Conservation (phyloP, 2,797 vertebrate species). For the Carapus acus region DNA sequence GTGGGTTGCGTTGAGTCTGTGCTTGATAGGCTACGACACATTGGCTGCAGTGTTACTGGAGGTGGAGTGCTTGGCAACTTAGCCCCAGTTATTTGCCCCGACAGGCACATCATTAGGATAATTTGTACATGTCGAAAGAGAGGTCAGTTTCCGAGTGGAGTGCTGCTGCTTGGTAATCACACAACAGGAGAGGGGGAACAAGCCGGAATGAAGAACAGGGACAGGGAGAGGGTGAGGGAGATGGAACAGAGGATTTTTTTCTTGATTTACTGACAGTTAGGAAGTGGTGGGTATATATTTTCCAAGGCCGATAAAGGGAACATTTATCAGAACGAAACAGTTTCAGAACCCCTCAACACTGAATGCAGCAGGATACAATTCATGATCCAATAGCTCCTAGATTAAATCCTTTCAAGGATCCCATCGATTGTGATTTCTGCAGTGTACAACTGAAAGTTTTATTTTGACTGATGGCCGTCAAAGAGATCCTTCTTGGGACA, state of each 20-base stretch:
- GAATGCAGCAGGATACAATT: not conserved
- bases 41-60: conserved; percentile 46
- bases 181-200: conserved; percentile 36
- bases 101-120: conserved; percentile 70
- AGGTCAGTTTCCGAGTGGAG: conserved; percentile 61
- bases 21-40: conserved; percentile 44
- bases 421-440: no score
- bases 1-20: conserved; percentile 38
- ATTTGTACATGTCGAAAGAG: conserved; percentile 66
- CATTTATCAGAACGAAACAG: no score
- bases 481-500: not conserved
- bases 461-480: not conserved
- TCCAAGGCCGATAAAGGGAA: no score
- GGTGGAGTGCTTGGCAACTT: conserved; percentile 44
- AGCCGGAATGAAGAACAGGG: no score
- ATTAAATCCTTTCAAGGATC: not conserved
- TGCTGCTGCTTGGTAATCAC: conserved; percentile 67
- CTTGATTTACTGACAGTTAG: no score
- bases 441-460: no score
- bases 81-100: conserved; percentile 61
- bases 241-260: conserved; percentile 7
- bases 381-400: not conserved
- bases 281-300: no score
- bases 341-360: not conserved
- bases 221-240: not conserved